phyloP scores from a whole-genome alignment of 2,113 vertebrate species.

The Aramus guarauna region DNA sequence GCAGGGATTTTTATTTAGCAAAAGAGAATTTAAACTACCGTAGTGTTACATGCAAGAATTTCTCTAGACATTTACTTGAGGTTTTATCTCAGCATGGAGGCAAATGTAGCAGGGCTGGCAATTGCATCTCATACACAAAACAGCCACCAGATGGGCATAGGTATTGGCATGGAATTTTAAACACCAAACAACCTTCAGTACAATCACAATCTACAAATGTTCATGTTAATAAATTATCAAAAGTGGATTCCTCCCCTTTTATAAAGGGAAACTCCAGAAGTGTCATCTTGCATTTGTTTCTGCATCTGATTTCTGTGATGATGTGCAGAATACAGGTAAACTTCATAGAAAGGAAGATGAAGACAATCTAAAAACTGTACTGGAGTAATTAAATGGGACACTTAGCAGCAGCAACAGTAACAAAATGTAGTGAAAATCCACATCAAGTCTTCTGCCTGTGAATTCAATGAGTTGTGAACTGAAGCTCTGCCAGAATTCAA shows the following conservation, averaged over 20 bases:
- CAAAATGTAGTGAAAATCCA: background rate
- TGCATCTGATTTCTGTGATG: background rate
- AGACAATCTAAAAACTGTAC: background rate
- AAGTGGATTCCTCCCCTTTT: background rate
- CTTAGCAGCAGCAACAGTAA: background rate
- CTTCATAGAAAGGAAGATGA: background rate
- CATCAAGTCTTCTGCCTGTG: background rate
- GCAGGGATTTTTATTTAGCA: background rate
- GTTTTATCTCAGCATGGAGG: background rate
- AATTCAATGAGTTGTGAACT: background rate
- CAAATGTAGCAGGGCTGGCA: background rate
- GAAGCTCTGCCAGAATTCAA: background rate
- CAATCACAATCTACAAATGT: background rate
- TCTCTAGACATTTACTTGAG: background rate
- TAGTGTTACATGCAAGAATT: background rate
- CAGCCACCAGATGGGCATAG: background rate
- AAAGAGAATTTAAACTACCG: background rate
- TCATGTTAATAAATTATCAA: background rate
- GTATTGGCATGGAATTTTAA: background rate
- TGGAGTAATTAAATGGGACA: background rate
- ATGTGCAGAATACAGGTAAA: background rate
- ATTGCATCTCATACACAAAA: background rate
- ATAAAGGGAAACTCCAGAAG: background rate
- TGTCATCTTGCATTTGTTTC: background rate
- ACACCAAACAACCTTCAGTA: background rate